These are phyloP conservation scores for Blastobasis lacticolella DNA, from an alignment of 2,888 invertebrate species.

Conservation along the genomic window DNA sequence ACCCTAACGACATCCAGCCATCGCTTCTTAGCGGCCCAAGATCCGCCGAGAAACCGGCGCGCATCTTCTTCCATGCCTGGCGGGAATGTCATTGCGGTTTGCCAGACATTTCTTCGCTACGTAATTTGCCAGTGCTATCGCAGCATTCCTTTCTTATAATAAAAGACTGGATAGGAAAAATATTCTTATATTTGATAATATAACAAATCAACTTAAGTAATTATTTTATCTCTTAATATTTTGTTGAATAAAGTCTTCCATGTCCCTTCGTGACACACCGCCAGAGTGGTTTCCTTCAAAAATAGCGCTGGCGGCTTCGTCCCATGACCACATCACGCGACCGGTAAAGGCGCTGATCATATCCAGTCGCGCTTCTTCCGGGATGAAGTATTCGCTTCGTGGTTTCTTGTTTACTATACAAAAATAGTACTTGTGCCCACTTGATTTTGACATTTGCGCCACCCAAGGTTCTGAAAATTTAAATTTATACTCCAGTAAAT, in stretches of 20 bases:
- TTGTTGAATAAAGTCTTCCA: constrained; percentile 42
- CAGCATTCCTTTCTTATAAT: too few relatives aligned
- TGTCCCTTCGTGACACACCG: constrained; percentile 36
- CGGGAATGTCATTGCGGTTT: too few relatives aligned
- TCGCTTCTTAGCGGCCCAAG: too few relatives aligned
- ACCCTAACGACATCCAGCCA: too few relatives aligned
- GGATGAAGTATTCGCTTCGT: constrained; percentile 46
- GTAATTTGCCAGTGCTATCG: too few relatives aligned
- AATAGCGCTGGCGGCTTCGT: constrained; percentile 40
- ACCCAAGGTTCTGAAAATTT: constrained; percentile 55
- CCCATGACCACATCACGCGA: constrained; percentile 60
- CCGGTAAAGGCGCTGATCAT: constrained; percentile 37
- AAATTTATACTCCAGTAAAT: background rate
- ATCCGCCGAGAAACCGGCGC: too few relatives aligned
- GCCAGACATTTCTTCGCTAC: too few relatives aligned
- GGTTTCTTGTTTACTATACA: constrained; percentile 29
- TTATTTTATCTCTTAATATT: constrained; percentile 21
- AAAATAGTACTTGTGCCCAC: constrained; percentile 50
- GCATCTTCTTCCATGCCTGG: too few relatives aligned
- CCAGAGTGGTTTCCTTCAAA: constrained; percentile 35
- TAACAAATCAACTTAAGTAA: background rate
- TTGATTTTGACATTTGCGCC: constrained; percentile 53
- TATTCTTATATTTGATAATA: background rate
- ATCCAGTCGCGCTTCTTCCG: constrained; percentile 44
- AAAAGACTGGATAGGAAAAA: too few relatives aligned